Base-by-base conservation (phyloP, 2,888 invertebrate genomes). In the Ypsolopha scabrella region DNA sequence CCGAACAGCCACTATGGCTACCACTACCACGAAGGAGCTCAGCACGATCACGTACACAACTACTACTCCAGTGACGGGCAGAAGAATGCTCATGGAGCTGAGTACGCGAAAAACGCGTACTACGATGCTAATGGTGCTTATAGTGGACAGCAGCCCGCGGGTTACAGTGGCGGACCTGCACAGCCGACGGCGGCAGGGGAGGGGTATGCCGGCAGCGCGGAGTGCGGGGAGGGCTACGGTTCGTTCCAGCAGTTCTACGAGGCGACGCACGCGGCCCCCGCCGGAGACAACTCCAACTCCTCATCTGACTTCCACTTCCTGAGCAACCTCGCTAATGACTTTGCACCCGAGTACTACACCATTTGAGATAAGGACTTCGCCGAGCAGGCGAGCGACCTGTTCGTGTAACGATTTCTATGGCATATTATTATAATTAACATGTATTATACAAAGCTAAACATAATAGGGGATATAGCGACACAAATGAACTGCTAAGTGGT, bases 281-380 rank as follows among this genome's bases (percentile, higher is more conserved):
- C 35, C 6, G 91, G 93, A 48, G 94, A 95, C 65, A 94, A 94
- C 79, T 94, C 94, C 63, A 95, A 95, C 74, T 94, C 94, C 72
- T 95, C 95, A n/a, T 95, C 96, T 36, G 96, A 96, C 79, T 96
- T 96, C 80, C 96, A 96, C 78, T 97, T 97, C 75, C 89, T 97
- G 57, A 95, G 95, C 80, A 96, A 94, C 75, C 87, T 96, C 68
- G 95, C 96, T 57, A 96, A 95, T 75, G 96, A 96, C 75, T 96
- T 96, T 75, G 94, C 94, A 14, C 96, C 96, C 7, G 96, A 97
- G 77, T 96, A 96, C 76, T 96, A 96, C 76, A 87, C 87, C 72
- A 87, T 87, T 80, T 87, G 87, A 87, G 87, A 87, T 71, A 87
- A 87, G 85, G 87, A 87, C 65, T 81, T 83, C 72, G 80, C 77